Conservation (phyloP, 2,113 vertebrate genomes). For the Urocynchramus pylzowi region DNA sequence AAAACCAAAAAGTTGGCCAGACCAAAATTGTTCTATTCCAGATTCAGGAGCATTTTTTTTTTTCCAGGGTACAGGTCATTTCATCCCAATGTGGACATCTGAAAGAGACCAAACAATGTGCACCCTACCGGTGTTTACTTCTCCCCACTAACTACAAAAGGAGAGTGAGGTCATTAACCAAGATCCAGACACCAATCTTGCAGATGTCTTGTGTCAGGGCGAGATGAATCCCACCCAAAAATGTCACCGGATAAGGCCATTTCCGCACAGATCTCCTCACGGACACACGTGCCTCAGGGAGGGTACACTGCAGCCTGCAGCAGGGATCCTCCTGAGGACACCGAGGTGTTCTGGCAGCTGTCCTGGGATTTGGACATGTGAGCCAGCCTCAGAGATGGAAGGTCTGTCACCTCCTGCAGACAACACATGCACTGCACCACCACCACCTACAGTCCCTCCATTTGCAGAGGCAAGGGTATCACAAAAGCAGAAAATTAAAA, state of each 20-base stretch:
- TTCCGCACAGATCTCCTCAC: background rate
- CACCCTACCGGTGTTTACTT: background rate
- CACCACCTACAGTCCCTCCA: background rate
- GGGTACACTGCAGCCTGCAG: background rate
- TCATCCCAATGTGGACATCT: background rate
- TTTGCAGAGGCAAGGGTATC: background rate
- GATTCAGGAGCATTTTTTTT: background rate
- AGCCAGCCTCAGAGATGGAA: background rate
- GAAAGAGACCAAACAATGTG: background rate
- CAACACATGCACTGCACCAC: background rate
- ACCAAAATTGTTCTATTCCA: background rate
- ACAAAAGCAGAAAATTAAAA: conserved; percentile 19
- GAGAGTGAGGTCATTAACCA: background rate
- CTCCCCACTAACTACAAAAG: background rate
- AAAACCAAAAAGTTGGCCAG: background rate
- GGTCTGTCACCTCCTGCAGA: background rate
- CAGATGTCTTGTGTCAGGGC: background rate
- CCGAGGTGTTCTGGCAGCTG: rapidly evolving
- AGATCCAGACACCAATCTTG: background rate
- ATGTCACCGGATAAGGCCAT: background rate
- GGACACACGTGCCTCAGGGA: background rate
- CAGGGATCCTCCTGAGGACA: background rate
- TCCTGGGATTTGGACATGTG: background rate
- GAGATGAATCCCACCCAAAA: background rate
- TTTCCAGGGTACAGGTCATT: background rate